Evolutionary conservation across 2,797 vertebrate genomes (phyloP), one percentile per base, ranked within the genome.

Genomic region (Natrix natrix): DNA sequence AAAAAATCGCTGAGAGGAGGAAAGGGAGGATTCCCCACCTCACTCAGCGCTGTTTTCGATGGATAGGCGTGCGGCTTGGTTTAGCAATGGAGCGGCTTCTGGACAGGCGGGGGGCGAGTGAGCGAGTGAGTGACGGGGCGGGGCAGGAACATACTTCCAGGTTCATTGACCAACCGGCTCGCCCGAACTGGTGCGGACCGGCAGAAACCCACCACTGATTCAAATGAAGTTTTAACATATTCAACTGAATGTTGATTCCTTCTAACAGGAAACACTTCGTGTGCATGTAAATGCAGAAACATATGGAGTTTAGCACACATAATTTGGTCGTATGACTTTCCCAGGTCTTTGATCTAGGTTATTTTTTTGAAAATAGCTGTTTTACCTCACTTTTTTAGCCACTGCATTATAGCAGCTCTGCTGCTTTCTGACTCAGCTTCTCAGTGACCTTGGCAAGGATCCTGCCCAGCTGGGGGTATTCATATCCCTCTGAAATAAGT

Each of bases 401-500:
- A 20, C 12, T 69, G 32, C 4, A 52, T 7, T 59, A 37, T 24
- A n/a, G 32, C 12, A 54, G 17, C 24, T 54, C 55, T 56, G 43
- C 56, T 55, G 57, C 60, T 37, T 61, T 59, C 20, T 78, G 28
- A 32, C 88, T 86, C 88, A 89, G 57, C 43, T 16, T 61, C 48
- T 89, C 32, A 48, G 3, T 86, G 69, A 83, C 74, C 17, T 74
- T 63, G 59, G 59, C 52, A n/a, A 16, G 55, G 92, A 90, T 92
- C 48, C 78, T 90, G 60, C 59, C 78, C 78, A 93, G 74, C 92
- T 87, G 52, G 26, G 7, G 28, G 78, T 48, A 24, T 37, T 54
- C 59, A 66, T 32, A 93, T 86, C 16, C 59, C 32, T 66, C 32
- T 57, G 60, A 90, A 93, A 90, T 56, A 92, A 92, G 63, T 86